These are phyloP conservation scores for Dyspetes luteomarginatus DNA, from an alignment of 2,888 invertebrate species.

Conservation along the genomic window DNA sequence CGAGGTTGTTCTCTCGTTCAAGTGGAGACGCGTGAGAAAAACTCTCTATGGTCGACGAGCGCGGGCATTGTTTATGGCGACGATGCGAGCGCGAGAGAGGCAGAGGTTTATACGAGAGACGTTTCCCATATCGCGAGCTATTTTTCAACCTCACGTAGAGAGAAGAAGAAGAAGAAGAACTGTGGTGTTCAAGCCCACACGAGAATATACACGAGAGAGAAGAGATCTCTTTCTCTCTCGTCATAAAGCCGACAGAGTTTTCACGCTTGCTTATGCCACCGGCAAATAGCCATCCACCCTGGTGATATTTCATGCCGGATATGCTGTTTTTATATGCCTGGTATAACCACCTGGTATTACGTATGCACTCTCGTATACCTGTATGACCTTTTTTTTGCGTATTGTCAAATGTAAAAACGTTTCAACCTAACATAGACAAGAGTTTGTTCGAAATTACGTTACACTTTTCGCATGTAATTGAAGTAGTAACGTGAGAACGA, in stretches of 20 bases:
- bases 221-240: slow-evolving; percentile 59
- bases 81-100: slow-evolving; percentile 57
- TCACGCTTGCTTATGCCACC: slow-evolving; percentile 67
- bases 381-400: neutral
- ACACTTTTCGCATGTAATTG: neutral
- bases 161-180: slow-evolving; percentile 28
- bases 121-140: slow-evolving; percentile 71
- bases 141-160: slow-evolving; percentile 70
- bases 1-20: slow-evolving; percentile 5
- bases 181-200: neutral
- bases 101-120: slow-evolving; percentile 68
- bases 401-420: neutral
- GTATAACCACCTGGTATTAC: slow-evolving; percentile 10
- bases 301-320: slow-evolving; percentile 70
- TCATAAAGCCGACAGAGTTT: slow-evolving; percentile 70
- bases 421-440: neutral
- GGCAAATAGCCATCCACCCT: slow-evolving; percentile 69
- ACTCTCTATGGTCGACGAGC: slow-evolving; percentile 41
- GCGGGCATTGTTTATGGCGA: slow-evolving; percentile 64
- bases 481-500: neutral
- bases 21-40: slow-evolving; percentile 52
- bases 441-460: neutral
- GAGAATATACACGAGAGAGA: slow-evolving; percentile 23
- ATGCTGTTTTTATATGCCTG: slow-evolving; percentile 34
- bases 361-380: neutral